phyloP scores from a whole-genome alignment of 2,113 vertebrate species.

The Vombatus ursinus region DNA sequence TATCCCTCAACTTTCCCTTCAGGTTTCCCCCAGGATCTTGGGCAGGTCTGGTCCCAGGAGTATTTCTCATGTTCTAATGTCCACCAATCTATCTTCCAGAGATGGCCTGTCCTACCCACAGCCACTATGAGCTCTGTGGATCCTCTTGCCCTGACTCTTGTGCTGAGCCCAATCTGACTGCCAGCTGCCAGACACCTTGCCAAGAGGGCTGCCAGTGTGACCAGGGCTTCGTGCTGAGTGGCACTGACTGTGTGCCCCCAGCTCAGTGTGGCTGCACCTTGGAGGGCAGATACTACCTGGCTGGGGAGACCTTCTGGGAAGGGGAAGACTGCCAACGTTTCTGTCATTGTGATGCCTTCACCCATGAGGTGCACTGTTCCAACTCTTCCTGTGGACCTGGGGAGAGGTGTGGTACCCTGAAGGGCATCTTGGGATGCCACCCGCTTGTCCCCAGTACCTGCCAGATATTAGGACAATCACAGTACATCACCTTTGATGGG shows the following conservation, averaged over 20 bases:
- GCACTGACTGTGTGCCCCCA: slow-evolving; percentile 63
- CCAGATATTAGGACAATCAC: slow-evolving; percentile 79
- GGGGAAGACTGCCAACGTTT: slow-evolving; percentile 55
- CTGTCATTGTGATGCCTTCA: slow-evolving; percentile 69
- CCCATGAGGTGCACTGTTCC: not conserved
- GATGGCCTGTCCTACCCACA: slow-evolving; percentile 13
- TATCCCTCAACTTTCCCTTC: not conserved
- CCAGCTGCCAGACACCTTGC: not conserved
- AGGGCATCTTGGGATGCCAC: slow-evolving; percentile 76
- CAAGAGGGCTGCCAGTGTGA: slow-evolving; percentile 46
- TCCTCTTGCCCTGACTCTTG: slow-evolving; percentile 1
- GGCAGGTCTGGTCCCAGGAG: not conserved
- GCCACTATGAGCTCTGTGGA: slow-evolving; percentile 28
- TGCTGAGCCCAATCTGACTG: not conserved
- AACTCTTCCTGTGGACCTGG: slow-evolving; percentile 62
- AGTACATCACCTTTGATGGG: slow-evolving; percentile 79
- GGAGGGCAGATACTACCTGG: slow-evolving; percentile 67
- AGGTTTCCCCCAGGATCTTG: not conserved
- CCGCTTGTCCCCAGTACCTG: slow-evolving; percentile 72
- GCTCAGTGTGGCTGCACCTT: slow-evolving; percentile 76
- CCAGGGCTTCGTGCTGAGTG: slow-evolving; percentile 71
- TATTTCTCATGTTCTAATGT: not conserved
- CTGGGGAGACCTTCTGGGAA: slow-evolving; percentile 73
- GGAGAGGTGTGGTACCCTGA: slow-evolving; percentile 75
- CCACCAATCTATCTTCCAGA: not conserved